Conservation (phyloP, 2,797 vertebrate genomes). For the Huso huso region DNA sequence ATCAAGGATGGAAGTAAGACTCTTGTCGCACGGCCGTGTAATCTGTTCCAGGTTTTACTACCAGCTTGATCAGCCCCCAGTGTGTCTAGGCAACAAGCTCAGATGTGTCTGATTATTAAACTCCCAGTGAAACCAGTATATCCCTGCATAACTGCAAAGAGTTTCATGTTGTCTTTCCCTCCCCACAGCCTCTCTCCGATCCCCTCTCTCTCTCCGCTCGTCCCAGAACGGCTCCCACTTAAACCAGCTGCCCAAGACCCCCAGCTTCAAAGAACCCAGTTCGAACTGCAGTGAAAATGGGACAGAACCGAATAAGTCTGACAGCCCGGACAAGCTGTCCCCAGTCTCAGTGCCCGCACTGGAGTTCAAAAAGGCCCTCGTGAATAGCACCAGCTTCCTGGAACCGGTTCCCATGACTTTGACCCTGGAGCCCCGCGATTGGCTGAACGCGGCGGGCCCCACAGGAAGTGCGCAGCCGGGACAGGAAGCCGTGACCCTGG, state of each 20-base stretch:
- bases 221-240: background rate
- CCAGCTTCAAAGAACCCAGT: conserved; percentile 28
- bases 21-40: no score
- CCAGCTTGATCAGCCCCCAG: no score
- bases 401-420: conserved; percentile 64
- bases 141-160: no score
- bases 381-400: conserved; percentile 69
- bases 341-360: background rate
- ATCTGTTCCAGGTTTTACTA: no score
- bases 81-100: no score
- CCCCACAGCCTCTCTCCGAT: conserved; percentile 7
- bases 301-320: conserved; percentile 8
- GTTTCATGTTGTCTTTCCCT: background rate
- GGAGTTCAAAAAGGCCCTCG: conserved; percentile 25
- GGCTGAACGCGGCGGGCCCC: conserved; percentile 50
- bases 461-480: conserved; percentile 25
- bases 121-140: background rate
- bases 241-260: conserved; percentile 27
- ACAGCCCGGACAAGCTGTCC: conserved; percentile 25
- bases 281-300: conserved; percentile 17
- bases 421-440: conserved; percentile 58
- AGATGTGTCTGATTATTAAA: no score
- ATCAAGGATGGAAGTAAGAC: no score
- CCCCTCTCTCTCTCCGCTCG: background rate
- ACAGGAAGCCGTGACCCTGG: conserved; percentile 18